Conservation (phyloP, 2,888 invertebrate genomes). For the Chirona hameri region DNA sequence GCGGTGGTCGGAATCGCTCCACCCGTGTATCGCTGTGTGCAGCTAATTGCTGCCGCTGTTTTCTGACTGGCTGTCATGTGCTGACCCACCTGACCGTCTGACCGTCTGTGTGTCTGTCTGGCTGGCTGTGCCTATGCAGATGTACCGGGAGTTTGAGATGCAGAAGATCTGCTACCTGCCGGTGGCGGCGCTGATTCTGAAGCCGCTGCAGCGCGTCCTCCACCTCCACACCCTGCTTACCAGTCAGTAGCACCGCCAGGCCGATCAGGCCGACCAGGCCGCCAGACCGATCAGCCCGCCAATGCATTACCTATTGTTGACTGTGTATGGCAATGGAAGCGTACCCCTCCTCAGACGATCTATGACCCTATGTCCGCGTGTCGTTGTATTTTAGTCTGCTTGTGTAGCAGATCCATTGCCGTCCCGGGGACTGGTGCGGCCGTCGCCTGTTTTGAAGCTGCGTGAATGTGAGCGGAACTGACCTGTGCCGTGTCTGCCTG, state of each 20-base stretch:
- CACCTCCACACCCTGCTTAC: slow-evolving; percentile 76
- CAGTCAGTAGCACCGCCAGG: slow-evolving; percentile 62
- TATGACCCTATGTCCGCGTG: no score
- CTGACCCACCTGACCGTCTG: slow-evolving; percentile 61
- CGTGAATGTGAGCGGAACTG: not conserved
- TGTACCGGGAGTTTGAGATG: slow-evolving; percentile 72
- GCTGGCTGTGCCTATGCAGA: slow-evolving; percentile 67
- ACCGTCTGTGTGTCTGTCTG: no score
- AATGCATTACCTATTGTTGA: no score
- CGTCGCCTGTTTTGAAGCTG: not conserved
- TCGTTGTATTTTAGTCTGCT: no score
- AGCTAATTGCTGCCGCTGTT: not conserved
- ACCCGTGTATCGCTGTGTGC: not conserved
- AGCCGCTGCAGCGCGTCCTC: slow-evolving; percentile 76
- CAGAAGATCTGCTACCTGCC: slow-evolving; percentile 84
- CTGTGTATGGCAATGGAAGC: no score
- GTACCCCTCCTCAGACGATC: no score
- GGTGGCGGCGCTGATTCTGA: slow-evolving; percentile 72
- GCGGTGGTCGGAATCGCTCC: not conserved
- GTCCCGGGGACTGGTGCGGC: not conserved
- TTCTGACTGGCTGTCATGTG: not conserved
- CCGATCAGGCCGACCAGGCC: no score
- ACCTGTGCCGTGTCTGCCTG: not conserved
- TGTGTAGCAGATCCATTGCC: no score
- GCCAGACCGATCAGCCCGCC: no score